Percentiles rank a stretch among this genome's conserved stretches.
These are phyloP conservation scores for Hesperophylax magnus DNA, from an alignment of 1,140 invertebrate genomes.

Conservation along the genomic window DNA sequence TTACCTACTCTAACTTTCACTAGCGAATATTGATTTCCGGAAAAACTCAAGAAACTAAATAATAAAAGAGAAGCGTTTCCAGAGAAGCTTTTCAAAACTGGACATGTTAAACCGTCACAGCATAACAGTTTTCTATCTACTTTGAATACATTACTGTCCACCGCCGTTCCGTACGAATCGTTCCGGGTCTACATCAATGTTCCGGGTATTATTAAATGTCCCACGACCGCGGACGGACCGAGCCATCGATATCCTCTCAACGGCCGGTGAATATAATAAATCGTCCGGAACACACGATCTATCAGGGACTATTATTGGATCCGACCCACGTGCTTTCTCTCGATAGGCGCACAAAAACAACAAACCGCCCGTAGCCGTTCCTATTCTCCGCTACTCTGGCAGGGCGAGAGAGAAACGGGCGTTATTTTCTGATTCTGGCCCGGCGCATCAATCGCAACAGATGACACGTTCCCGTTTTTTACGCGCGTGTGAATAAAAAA, in stretches of 20 bases:
- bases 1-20: too few relatives aligned
- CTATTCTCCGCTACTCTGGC: not conserved
- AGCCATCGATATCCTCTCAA: slow-evolving; percentile 15
- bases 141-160: too few relatives aligned
- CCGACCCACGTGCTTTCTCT: slow-evolving; percentile 14
- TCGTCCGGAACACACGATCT: slow-evolving; percentile 37
- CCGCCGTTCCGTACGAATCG: not conserved
- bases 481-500: not conserved
- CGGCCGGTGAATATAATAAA: slow-evolving; percentile 41
- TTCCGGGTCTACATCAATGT: not conserved
- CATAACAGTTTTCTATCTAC: too few relatives aligned
- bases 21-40: too few relatives aligned
- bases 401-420: not conserved
- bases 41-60: too few relatives aligned
- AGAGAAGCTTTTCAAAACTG: too few relatives aligned
- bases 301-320: slow-evolving; percentile 28
- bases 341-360: slow-evolving; percentile 3
- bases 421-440: not conserved
- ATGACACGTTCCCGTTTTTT: slow-evolving; percentile 1
- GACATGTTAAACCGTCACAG: too few relatives aligned
- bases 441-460: not conserved
- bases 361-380: not conserved
- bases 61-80: too few relatives aligned
- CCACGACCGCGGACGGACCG: not conserved
- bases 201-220: slow-evolving; percentile 30